Conservation (phyloP, 1,140 invertebrate genomes). For the Teleopsis dalmanni region DNA sequence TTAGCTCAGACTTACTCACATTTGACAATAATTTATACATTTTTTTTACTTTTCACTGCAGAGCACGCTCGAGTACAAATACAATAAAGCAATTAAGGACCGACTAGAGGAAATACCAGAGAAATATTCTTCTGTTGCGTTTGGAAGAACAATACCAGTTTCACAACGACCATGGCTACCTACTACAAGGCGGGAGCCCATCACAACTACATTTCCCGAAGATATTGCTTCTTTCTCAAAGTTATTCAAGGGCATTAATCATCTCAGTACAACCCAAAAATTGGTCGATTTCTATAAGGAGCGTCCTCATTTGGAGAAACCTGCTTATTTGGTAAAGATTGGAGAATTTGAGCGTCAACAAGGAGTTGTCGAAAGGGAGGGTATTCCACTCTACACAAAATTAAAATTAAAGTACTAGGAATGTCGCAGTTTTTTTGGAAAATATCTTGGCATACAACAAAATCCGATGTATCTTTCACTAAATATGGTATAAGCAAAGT, state of each 20-base stretch:
- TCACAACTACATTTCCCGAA: constrained; percentile 32
- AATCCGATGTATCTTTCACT: no score
- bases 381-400: constrained; percentile 34
- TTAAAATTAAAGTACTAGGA: constrained; percentile 18
- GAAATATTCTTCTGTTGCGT: constrained; percentile 28
- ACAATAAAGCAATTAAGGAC: constrained; percentile 33
- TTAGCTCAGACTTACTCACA: neutral
- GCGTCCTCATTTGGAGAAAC: constrained; percentile 24
- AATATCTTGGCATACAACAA: no score
- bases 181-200: constrained; percentile 19
- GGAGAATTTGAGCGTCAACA: constrained; percentile 26
- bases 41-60: constrained; percentile 3
- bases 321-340: constrained; percentile 26
- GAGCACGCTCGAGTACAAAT: constrained; percentile 40
- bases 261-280: constrained; percentile 33
- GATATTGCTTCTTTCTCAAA: constrained; percentile 32
- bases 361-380: constrained; percentile 15
- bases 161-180: constrained; percentile 33
- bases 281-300: constrained; percentile 30
- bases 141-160: constrained; percentile 34
- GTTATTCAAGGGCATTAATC: constrained; percentile 38
- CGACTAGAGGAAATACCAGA: constrained; percentile 18
- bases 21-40: neutral
- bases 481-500: no score
- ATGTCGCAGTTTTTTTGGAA: no score